Evolutionary conservation across 2,888 invertebrate genomes (phyloP).

Genomic region (Anarsia innoxiella): DNA sequence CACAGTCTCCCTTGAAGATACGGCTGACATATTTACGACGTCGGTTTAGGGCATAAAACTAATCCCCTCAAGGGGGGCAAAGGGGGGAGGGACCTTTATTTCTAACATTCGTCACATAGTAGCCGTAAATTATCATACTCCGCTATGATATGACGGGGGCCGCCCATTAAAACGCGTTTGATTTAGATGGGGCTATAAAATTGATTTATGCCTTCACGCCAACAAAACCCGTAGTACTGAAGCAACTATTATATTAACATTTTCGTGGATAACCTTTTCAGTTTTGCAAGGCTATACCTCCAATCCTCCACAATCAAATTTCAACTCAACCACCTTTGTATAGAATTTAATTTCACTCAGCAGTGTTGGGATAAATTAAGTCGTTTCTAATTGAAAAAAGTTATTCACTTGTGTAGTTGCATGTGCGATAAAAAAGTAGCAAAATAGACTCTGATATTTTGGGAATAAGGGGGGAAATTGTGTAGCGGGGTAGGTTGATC

Average conservation of each 20-base stretch:
- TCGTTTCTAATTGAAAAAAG: conserved; percentile 67
- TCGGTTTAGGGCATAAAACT: conserved; percentile 69
- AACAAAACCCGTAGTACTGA: conserved; percentile 74
- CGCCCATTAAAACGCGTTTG: conserved; percentile 77
- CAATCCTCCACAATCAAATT: conserved; percentile 18
- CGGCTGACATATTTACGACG: conserved; percentile 71
- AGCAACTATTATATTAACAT: conserved; percentile 76
- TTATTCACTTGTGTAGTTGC: conserved; percentile 66
- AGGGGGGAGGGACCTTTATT: conserved; percentile 64
- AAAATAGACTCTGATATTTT: conserved; percentile 36
- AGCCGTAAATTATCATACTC: conserved; percentile 76
- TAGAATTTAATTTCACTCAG: conserved; percentile 24
- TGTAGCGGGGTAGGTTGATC: conserved; percentile 29
- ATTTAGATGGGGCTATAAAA: conserved; percentile 77
- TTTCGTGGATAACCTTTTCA: conserved; percentile 72
- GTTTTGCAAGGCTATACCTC: conserved; percentile 52
- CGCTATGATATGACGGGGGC: conserved; percentile 76
- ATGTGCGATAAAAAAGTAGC: conserved; percentile 35
- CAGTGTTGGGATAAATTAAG: conserved; percentile 39
- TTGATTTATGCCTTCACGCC: conserved; percentile 76
- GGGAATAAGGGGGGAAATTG: conserved; percentile 30
- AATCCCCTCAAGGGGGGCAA: conserved; percentile 42
- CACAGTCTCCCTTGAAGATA: conserved; percentile 56
- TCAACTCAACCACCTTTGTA: conserved; percentile 17
- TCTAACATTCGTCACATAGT: conserved; percentile 77